phyloP scores from a whole-genome alignment of 2,797 vertebrate genomes.

The Trichosurus vulpecula region DNA sequence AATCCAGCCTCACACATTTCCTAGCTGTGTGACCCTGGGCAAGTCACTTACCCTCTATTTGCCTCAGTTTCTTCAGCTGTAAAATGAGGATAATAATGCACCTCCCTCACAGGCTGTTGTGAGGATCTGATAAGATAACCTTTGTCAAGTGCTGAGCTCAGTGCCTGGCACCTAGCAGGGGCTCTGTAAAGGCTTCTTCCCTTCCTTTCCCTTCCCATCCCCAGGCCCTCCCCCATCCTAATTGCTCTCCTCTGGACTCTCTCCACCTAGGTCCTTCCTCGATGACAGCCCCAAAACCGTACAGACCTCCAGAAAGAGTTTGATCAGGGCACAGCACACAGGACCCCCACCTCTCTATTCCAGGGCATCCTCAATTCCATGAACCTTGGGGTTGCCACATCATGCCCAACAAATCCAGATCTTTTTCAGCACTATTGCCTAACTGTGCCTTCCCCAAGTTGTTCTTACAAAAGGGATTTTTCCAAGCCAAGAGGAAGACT shows the following conservation, averaged over 20 bases:
- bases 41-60: neutral
- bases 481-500: no score
- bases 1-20: neutral
- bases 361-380: no score
- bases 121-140: neutral
- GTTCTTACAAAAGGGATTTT: no score
- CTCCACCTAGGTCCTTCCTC: neutral
- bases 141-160: neutral
- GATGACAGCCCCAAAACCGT: no score
- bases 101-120: neutral
- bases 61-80: no score
- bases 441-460: no score
- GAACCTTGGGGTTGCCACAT: no score
- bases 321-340: neutral
- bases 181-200: no score
- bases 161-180: no score
- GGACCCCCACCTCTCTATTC: neutral
- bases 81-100: no score
- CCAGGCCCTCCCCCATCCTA: neutral
- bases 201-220: neutral
- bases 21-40: neutral
- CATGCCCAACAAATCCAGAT: no score
- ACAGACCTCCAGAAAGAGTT: neutral
- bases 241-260: neutral
- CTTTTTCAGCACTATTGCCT: no score